These are phyloP conservation scores for Fistularia commersonii DNA, from an alignment of 2,797 vertebrate genomes.

Conservation along the genomic window DNA sequence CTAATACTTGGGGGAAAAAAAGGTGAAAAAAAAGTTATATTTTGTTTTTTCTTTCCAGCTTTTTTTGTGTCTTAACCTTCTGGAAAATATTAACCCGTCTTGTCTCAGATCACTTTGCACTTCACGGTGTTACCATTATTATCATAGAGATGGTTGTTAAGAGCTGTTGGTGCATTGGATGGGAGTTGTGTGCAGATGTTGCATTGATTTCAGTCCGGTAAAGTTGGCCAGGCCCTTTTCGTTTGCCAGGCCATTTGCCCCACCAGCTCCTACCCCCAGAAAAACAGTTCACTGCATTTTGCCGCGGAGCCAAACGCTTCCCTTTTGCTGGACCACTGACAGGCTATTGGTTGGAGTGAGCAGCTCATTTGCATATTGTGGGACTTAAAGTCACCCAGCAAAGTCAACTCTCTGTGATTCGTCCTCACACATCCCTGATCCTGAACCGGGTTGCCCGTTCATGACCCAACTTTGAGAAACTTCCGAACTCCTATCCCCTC, in stretches of 20 bases:
- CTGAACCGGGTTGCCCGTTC: slow-evolving; percentile 19
- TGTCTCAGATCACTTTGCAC: no score
- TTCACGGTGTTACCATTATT: no score
- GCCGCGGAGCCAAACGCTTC: slow-evolving; percentile 40
- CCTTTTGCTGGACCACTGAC: slow-evolving; percentile 55
- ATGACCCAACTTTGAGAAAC: slow-evolving; percentile 18
- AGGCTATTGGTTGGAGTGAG: slow-evolving; percentile 69
- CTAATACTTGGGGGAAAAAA: no score
- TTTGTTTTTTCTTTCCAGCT: no score
- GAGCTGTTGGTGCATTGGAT: no score
- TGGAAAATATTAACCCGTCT: no score
- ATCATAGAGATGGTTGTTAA: no score
- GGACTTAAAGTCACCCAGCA: slow-evolving; percentile 49
- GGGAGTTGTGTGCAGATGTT: no score
- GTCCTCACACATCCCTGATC: slow-evolving; percentile 16
- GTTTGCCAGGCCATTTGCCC: slow-evolving; percentile 50
- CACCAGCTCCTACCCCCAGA: not conserved
- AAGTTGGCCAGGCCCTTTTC: no score
- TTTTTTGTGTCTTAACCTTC: no score
- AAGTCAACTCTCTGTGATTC: slow-evolving; percentile 31
- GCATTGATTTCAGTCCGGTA: not conserved
- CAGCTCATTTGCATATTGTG: slow-evolving; percentile 70
- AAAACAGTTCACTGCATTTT: slow-evolving; percentile 38
- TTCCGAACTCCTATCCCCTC: slow-evolving; percentile 5
- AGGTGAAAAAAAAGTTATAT: no score